Conservation (phyloP, 1,140 invertebrate genomes). For the Branchinecta lindahli region DNA sequence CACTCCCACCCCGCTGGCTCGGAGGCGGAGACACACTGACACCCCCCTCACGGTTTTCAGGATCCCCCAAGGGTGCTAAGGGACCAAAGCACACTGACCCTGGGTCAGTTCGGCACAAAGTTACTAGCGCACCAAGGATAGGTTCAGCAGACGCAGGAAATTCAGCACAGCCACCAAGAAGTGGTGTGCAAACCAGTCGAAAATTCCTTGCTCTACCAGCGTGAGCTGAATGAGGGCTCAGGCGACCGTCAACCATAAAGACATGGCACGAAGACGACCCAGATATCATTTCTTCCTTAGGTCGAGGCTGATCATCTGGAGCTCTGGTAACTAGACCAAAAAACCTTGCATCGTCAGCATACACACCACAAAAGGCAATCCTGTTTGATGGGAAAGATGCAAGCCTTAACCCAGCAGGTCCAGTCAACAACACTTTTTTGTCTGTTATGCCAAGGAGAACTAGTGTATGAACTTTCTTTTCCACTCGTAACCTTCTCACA, state of each 20-base stretch:
- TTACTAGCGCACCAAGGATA: constrained; percentile 42
- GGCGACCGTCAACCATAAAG: constrained; percentile 75
- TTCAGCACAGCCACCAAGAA: constrained; percentile 54
- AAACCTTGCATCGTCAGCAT: constrained; percentile 63
- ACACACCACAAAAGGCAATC: constrained; percentile 74
- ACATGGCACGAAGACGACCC: constrained; percentile 62
- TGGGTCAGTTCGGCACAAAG: constrained; percentile 26
- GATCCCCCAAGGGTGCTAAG: constrained; percentile 21
- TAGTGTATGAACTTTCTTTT: constrained; percentile 69
- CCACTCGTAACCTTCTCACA: constrained; percentile 69
- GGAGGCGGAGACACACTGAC: constrained; percentile 48
- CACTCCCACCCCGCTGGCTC: constrained; percentile 35
- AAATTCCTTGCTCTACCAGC: constrained; percentile 54
- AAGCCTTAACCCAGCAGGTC: constrained; percentile 33
- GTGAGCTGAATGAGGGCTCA: constrained; percentile 57
- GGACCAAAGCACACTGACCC: constrained; percentile 27
- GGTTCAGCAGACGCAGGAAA: constrained; percentile 77
- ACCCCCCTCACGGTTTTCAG: constrained; percentile 22
- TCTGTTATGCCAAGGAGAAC: constrained; percentile 56
- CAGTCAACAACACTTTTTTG: constrained; percentile 21
- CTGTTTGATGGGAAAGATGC: constrained; percentile 70
- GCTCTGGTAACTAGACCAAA: constrained; percentile 80
- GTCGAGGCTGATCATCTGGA: constrained; percentile 24
- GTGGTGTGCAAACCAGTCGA: constrained; percentile 54
- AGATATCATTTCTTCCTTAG: constrained; percentile 21